Conservation (phyloP, 2,113 vertebrate genomes). For the Arothron firmamentum region DNA sequence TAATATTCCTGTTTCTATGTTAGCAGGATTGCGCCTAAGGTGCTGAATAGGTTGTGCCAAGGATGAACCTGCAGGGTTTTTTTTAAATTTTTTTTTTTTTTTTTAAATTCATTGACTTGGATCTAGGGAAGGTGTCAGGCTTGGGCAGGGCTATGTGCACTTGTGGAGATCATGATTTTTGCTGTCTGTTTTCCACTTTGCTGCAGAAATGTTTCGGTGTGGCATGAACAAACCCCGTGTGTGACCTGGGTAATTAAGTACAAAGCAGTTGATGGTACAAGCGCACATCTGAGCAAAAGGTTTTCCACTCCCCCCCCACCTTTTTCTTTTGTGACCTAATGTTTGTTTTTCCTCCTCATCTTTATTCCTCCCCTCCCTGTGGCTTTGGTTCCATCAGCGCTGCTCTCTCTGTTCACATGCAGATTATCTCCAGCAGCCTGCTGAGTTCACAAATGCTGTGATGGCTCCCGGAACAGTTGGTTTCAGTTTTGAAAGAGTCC, state of each 20-base stretch:
- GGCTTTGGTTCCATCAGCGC: conserved; percentile 25
- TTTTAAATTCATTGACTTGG: neutral
- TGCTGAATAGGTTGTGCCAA: no score
- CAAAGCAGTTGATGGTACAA: neutral
- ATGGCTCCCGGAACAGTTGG: conserved; percentile 32
- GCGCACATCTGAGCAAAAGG: no score
- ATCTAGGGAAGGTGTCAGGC: neutral
- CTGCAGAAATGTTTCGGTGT: neutral
- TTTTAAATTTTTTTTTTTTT: neutral
- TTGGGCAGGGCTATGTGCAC: neutral
- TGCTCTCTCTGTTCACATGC: conserved; percentile 22
- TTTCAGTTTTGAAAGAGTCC: conserved; percentile 22
- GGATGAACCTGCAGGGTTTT: neutral
- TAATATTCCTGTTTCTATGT: no score
- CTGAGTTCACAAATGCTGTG: conserved; percentile 38
- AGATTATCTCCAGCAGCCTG: conserved; percentile 33
- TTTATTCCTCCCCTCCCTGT: conserved; percentile 10
- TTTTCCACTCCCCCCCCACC: no score
- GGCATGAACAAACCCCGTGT: no score
- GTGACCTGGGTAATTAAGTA: neutral
- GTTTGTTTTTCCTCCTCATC: conserved; percentile 7
- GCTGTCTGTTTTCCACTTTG: neutral
- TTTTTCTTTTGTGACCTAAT: neutral
- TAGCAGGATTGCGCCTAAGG: no score
- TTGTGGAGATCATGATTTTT: neutral